A percentile compares a stretch with the other conserved stretches of the same genome.
Evolutionary conservation across 2,888 invertebrate species (phyloP).

Genomic region (Drosophila prostipennis): DNA sequence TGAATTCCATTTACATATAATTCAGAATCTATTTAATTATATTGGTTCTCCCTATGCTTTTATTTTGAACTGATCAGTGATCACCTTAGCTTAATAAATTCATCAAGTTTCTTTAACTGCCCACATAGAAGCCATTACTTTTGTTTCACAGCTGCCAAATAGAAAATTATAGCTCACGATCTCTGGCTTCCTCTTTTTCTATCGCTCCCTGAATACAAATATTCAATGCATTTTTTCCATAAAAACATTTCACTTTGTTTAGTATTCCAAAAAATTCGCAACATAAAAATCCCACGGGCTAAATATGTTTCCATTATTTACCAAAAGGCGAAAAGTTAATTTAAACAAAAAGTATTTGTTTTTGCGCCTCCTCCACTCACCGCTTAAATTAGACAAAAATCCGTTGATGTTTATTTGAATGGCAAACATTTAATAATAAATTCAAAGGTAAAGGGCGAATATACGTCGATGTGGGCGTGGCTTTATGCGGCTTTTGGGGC

Average conservation of each 20-base stretch:
- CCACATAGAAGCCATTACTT: not conserved
- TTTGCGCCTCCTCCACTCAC: conserved; percentile 13
- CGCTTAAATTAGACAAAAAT: conserved; percentile 31
- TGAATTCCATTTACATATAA: too few species aligned
- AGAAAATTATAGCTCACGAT: conserved; percentile 26
- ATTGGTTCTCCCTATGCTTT: not conserved
- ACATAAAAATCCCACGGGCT: conserved; percentile 33
- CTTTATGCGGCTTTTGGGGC: conserved; percentile 17
- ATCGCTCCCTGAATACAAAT: too few species aligned
- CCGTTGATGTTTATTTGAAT: conserved; percentile 50
- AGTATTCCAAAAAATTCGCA: conserved; percentile 17
- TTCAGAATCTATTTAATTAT: too few species aligned
- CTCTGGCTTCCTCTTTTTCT: not conserved
- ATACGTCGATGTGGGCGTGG: conserved; percentile 35
- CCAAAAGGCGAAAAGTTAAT: conserved; percentile 20
- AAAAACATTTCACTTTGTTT: not conserved
- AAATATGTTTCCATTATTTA: conserved; percentile 41
- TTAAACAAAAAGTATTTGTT: conserved; percentile 33
- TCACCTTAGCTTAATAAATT: not conserved
- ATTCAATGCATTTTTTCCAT: conserved; percentile 12
- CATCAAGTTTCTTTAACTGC: not conserved
- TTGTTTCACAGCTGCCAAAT: conserved; percentile 47
- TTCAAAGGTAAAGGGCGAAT: conserved; percentile 53
- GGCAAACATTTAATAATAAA: conserved; percentile 52
- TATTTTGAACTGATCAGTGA: not conserved